Percentiles rank a stretch among this genome's conserved stretches.
These are phyloP conservation scores for Cynoglossus semilaevis DNA, from an alignment of 2,113 vertebrate genomes.

Conservation along the genomic window DNA sequence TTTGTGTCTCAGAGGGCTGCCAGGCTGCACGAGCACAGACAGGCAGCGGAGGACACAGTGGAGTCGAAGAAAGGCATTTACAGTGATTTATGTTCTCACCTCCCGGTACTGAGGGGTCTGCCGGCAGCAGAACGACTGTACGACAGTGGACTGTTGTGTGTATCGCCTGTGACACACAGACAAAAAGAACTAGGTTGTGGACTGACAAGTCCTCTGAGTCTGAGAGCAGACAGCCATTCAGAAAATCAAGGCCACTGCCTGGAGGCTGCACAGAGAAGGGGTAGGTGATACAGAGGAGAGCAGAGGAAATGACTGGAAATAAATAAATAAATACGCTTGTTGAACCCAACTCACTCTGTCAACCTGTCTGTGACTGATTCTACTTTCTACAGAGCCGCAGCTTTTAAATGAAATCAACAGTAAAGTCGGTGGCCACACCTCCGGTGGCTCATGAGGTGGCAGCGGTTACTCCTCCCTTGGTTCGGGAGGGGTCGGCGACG, in stretches of 20 bases:
- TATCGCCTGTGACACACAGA: slow-evolving; percentile 30
- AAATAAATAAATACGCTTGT: no score
- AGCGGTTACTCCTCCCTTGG: no score
- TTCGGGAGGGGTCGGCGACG: no score
- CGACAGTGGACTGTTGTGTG: slow-evolving; percentile 29
- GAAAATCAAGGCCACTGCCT: slow-evolving; percentile 42
- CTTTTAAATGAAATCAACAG: no score
- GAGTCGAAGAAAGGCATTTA: not conserved
- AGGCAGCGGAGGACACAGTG: no score
- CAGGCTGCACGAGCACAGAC: no score
- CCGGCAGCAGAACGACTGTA: slow-evolving; percentile 6
- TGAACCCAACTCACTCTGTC: no score
- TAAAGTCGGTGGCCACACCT: no score
- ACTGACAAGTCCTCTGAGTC: slow-evolving; percentile 62
- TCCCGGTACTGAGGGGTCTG: slow-evolving; percentile 18
- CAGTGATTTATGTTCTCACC: slow-evolving; percentile 47
- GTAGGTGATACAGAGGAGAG: not conserved
- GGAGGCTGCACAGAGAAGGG: slow-evolving; percentile 17
- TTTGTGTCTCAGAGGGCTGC: not conserved
- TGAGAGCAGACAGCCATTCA: slow-evolving; percentile 61
- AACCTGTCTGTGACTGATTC: no score
- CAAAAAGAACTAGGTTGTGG: slow-evolving; percentile 18
- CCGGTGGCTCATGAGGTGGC: no score
- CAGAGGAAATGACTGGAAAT: no score
- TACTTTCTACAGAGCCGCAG: no score